Conservation (phyloP, 92 coral and sea anemone species). For the Palythoa grandiflora region DNA sequence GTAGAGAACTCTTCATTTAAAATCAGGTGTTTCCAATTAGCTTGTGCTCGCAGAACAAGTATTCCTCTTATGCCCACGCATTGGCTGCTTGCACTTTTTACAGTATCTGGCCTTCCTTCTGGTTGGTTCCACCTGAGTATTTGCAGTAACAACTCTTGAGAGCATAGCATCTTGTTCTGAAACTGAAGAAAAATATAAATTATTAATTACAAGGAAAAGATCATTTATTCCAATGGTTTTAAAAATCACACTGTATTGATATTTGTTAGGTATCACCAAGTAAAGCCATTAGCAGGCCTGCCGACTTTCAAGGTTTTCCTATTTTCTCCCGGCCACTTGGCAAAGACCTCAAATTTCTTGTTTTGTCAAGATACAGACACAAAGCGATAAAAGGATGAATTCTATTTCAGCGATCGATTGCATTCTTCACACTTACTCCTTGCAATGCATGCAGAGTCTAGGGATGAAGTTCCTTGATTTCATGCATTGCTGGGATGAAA, state of each 20-base stretch:
- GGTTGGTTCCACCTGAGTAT: slow-evolving; percentile 21
- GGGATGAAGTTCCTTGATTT: neutral
- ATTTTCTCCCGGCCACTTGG: neutral
- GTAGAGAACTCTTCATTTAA: slow-evolving; percentile 7
- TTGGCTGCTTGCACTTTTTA: slow-evolving; percentile 27
- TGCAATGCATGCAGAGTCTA: neutral
- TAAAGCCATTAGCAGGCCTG: neutral
- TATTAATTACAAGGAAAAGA: slow-evolving; percentile 6
- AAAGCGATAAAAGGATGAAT: no score
- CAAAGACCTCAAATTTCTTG: neutral
- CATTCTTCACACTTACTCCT: neutral
- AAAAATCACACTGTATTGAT: neutral
- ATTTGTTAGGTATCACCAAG: neutral
- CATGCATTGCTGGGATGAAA: neutral
- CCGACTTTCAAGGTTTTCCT: neutral
- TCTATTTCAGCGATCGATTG: neutral
- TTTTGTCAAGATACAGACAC: neutral
- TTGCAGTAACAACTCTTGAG: slow-evolving; percentile 19
- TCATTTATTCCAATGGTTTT: neutral
- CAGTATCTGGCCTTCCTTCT: slow-evolving; percentile 14
- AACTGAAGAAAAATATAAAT: slow-evolving; percentile 12
- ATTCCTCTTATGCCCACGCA: slow-evolving; percentile 25
- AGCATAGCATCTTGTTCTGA: slow-evolving; percentile 20
- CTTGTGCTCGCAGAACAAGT: slow-evolving; percentile 19
- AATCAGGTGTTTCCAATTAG: neutral